A percentile compares a stretch with the other conserved stretches of the same genome.
phyloP scores from a whole-genome alignment of 2,888 invertebrate species.

The Biston betularia region DNA sequence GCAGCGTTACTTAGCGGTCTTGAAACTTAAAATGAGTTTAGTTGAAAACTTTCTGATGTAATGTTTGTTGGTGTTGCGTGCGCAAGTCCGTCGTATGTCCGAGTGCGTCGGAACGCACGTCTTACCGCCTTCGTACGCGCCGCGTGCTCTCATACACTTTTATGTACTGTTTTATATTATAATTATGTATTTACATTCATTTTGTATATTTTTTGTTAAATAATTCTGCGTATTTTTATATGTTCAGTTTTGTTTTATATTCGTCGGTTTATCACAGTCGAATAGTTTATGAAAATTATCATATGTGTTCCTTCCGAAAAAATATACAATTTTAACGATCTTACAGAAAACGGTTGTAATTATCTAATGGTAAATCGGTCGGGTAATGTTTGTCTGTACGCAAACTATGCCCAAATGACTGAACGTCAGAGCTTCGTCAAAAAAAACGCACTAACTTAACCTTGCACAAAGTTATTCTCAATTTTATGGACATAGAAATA shows the following conservation, averaged over 20 bases:
- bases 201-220: constrained; percentile 61
- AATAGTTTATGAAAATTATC: neutral
- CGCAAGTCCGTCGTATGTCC: constrained; percentile 16
- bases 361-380: neutral
- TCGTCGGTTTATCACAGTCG: constrained; percentile 11
- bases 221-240: constrained; percentile 17
- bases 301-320: neutral
- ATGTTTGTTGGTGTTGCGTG: constrained; percentile 14
- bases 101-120: neutral
- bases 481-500: neutral
- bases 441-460: neutral
- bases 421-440: neutral
- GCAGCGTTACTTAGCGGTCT: no score
- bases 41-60: neutral
- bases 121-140: constrained; percentile 67
- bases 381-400: neutral
- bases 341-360: no score
- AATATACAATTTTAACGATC: neutral
- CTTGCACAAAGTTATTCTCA: neutral
- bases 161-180: constrained; percentile 62
- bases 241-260: constrained; percentile 6
- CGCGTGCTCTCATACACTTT: constrained; percentile 83
- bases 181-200: constrained; percentile 53
- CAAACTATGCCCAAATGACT: neutral
- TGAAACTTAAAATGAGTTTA: neutral